Evolutionary conservation across 53 echinoderm and acorn worm genomes (phyloP), one percentile per base, ranked within the genome.

Genomic region (Astropecten irregularis): DNA sequence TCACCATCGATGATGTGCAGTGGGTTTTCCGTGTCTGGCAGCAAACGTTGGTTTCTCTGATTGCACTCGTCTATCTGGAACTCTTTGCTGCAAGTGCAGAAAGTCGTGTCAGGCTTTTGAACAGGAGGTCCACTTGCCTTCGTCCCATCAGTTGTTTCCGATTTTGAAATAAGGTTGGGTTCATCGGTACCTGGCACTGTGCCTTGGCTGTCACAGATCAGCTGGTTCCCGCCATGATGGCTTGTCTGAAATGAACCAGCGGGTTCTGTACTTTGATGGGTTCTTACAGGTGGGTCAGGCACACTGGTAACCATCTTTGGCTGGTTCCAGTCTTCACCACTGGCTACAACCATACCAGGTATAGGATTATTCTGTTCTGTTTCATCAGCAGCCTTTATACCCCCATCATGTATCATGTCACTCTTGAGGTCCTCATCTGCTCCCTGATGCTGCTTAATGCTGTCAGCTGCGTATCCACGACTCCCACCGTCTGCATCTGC

Each of bases 1-100:
- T 68, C 67, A 11, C 92, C 89, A 51, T 92, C 89, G 9, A 92
- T 74, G 4, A 92, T 55, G 46, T 92, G 92, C 51, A 82, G 46
- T 0, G 92, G 89, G 47, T 92, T 92, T 4, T 35, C 40, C n/a
- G 35, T 53, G 22, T 82, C 31, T 0, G 89, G 86, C 4, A 92
- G 76, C 36, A 85, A 60, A 4, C 92, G 68, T 26, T 60, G 76
- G 44, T 92, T 92, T 23, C 60, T 49, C 50, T 84, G 46, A 14
- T 15, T 51, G 48, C 47, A 19, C 14, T 60, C 34, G 15, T 62
- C 62, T 4, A 31, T 61, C 61, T 62, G 62, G 61, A 79, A 46
- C 13, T 22, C 44, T n/a, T 19, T 47, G 30, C 31, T 60, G 31
- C 79, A 79, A 10, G 56, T 32, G 39, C 79, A 79, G 33, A 44